A percentile compares a stretch with the other conserved stretches of the same genome.
phyloP scores from a whole-genome alignment of 1,140 invertebrate genomes.

The Drosophila suzukii region DNA sequence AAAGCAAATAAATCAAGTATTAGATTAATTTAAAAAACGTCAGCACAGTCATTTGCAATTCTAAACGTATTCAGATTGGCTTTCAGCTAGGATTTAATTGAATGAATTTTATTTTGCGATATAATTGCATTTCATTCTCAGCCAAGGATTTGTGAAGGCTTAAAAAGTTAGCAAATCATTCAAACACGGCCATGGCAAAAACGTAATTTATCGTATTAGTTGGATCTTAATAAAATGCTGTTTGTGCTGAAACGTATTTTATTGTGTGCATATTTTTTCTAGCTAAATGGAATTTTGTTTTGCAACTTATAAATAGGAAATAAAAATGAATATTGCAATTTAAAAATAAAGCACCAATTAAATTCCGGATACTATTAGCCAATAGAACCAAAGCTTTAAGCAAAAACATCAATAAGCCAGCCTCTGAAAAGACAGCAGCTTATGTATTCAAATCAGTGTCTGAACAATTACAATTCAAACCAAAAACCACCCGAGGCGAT shows the following conservation, averaged over 20 bases:
- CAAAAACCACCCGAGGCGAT: slow-evolving; percentile 11
- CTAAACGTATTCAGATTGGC: slow-evolving; percentile 10
- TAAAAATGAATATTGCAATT: not conserved
- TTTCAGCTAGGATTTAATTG: slow-evolving; percentile 24
- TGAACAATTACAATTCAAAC: slow-evolving; percentile 39
- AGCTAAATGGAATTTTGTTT: not conserved
- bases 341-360: not conserved
- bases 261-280: not conserved
- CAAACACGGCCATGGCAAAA: slow-evolving; percentile 2
- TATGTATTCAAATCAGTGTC: slow-evolving; percentile 16
- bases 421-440: not conserved
- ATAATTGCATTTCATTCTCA: slow-evolving; percentile 23
- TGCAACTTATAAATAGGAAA: too few species aligned
- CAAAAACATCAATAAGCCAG: not conserved
- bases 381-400: not conserved
- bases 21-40: slow-evolving; percentile 13
- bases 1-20: slow-evolving; percentile 5
- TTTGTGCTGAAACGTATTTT: slow-evolving; percentile 1
- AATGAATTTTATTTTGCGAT: slow-evolving; percentile 23
- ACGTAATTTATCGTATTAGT: slow-evolving; percentile 6
- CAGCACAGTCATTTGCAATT: slow-evolving; percentile 27
- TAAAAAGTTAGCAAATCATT: slow-evolving; percentile 24
- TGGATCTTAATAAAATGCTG: slow-evolving; percentile 3
- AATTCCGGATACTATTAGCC: not conserved
- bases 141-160: slow-evolving; percentile 22